Conservation (phyloP, 2,113 vertebrate genomes). For the Egretta garzetta region DNA sequence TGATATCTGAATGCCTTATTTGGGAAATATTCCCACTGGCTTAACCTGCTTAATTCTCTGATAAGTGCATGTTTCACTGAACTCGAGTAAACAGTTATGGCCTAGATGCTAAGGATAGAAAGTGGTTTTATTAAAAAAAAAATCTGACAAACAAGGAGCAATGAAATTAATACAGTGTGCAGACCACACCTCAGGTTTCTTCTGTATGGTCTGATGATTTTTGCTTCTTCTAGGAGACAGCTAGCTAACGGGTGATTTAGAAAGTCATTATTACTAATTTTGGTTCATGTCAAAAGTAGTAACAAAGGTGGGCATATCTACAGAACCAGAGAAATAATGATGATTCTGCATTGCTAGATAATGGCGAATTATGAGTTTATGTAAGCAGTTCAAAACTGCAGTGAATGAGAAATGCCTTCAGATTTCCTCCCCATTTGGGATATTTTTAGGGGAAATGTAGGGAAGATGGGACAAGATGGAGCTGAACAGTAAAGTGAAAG, state of each 20-base stretch:
- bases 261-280: not conserved
- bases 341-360: not conserved
- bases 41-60: constrained; percentile 4
- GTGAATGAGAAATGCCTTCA: not conserved
- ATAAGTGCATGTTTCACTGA: not conserved
- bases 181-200: not conserved
- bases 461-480: not conserved
- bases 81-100: not conserved
- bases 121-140: not conserved
- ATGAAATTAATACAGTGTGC: not conserved
- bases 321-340: not conserved
- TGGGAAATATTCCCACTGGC: not conserved
- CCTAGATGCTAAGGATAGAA: not conserved
- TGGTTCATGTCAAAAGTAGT: not conserved
- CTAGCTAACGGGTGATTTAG: not conserved
- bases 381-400: not conserved
- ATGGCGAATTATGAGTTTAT: not conserved
- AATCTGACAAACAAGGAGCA: not conserved
- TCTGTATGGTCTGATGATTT: not conserved
- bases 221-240: not conserved
- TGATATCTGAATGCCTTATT: not conserved
- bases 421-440: not conserved
- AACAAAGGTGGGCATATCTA: not conserved
- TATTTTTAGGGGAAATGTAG: not conserved
- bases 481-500: not conserved